Base-by-base conservation (phyloP, 2,888 invertebrate species). In the Elysia crispata region DNA sequence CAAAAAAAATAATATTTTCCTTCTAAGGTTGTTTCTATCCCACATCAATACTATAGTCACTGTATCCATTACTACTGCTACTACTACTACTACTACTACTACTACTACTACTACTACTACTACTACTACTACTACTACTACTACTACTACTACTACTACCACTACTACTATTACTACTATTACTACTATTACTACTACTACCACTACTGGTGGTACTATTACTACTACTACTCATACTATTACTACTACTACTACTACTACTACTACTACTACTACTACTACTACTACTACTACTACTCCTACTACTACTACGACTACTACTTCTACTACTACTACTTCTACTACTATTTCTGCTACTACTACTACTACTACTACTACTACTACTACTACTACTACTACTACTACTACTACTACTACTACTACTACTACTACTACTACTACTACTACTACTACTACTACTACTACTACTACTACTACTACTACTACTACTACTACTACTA, bases 401-500 rank as follows among this genome's bases (percentile, higher is more conserved):
- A 30, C 31, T 30, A 70, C 69, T 57, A 54, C 54, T 25, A 23
- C 33, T 30, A 50, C 76, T 76, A 76, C 64, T 64, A 64, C 76
- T 64, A 64, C 64, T 49, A 49, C 76, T 49, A 76, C 64, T 49
- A 76, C 76, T 49, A 64, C 64, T 76, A 76, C 76, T 49, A 76
- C 64, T 64, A 76, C 76, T 64, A 64, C 41, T 49, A 64, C 49
- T 64, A 41, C 76, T 64, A 64, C 64, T 64, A 57, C 60, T 60
- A 57, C 74, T 60, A 57, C 64, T 64, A 64, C 76, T 49, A 41
- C 64, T 64, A 76, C 76, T 64, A 64, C 76, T 64, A 76, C 76
- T 64, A 76, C 64, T 64, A 41, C 64, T 64, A 76, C 64, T 64
- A 76, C 64, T 76, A 76, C 49, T 64, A 76, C 76, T 49, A n/a